phyloP scores from a whole-genome alignment of 2,113 vertebrate species.

The Candoia aspera region DNA sequence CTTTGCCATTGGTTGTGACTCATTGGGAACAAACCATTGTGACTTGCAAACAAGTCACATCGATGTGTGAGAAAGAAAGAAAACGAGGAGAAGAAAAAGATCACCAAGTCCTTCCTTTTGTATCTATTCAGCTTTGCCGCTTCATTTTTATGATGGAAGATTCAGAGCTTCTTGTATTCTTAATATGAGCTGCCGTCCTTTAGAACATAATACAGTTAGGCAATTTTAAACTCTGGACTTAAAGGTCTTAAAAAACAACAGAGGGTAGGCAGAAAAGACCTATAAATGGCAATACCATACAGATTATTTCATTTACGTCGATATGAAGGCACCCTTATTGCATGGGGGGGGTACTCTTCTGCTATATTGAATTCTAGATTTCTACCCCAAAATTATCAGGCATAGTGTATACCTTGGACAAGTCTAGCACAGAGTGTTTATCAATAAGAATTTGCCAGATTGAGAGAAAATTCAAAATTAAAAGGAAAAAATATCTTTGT shows the following conservation, averaged over 20 bases:
- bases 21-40: conserved; percentile 3
- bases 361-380: neutral
- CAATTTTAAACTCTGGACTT: neutral
- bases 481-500: neutral
- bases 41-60: neutral
- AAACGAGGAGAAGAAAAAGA: neutral
- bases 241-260: neutral
- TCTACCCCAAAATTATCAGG: neutral
- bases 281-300: neutral
- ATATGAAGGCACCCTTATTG: neutral
- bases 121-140: neutral
- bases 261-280: neutral
- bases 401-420: neutral
- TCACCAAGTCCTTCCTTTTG: neutral
- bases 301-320: neutral
- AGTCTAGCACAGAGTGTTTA: neutral
- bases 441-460: neutral
- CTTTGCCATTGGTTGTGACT: neutral
- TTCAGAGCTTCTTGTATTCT: neutral
- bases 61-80: neutral
- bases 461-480: neutral
- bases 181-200: neutral
- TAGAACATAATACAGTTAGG: neutral
- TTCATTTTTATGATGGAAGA: neutral
- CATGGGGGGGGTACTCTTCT: neutral